A percentile compares a stretch with the other conserved stretches of the same genome.
These are phyloP conservation scores for Fissipunctia ypsillon DNA, from an alignment of 2,888 invertebrate genomes.

Conservation along the genomic window DNA sequence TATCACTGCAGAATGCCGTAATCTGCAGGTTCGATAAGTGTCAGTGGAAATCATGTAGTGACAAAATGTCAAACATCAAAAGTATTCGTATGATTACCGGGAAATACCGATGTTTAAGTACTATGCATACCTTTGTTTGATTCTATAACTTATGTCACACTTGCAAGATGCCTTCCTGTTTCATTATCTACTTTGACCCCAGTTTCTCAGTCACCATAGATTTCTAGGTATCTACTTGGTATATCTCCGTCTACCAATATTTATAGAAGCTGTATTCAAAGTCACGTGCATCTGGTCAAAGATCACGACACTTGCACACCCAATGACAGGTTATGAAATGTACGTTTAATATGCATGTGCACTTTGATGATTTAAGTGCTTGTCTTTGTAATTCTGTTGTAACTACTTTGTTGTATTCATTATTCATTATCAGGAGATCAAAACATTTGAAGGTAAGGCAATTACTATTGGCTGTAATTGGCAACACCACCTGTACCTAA, in stretches of 20 bases:
- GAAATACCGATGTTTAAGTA: neutral
- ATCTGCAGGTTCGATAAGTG: neutral
- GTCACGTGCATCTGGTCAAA: conserved; percentile 48
- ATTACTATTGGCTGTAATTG: neutral
- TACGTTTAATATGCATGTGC: conserved; percentile 20
- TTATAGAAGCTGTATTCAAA: conserved; percentile 35
- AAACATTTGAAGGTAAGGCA: conserved; percentile 12
- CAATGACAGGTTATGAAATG: conserved; percentile 50
- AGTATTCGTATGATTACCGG: neutral
- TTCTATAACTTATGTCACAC: neutral
- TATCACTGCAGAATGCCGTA: neutral
- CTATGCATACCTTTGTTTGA: neutral
- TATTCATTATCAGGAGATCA: neutral
- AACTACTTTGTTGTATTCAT: conserved; percentile 5
- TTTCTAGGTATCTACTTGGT: neutral
- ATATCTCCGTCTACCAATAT: conserved; percentile 18
- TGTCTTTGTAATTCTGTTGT: conserved; percentile 19
- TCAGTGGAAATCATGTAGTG: neutral
- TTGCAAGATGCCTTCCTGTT: neutral
- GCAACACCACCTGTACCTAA: neutral
- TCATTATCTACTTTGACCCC: neutral
- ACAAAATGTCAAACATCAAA: neutral
- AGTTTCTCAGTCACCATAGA: conserved; percentile 10
- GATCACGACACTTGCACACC: conserved; percentile 36
- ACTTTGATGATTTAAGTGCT: conserved; percentile 37